Evolutionary conservation across 2,797 vertebrate species (phyloP), one percentile per base, ranked within the genome.

Genomic region (Capromys pilorides): DNA sequence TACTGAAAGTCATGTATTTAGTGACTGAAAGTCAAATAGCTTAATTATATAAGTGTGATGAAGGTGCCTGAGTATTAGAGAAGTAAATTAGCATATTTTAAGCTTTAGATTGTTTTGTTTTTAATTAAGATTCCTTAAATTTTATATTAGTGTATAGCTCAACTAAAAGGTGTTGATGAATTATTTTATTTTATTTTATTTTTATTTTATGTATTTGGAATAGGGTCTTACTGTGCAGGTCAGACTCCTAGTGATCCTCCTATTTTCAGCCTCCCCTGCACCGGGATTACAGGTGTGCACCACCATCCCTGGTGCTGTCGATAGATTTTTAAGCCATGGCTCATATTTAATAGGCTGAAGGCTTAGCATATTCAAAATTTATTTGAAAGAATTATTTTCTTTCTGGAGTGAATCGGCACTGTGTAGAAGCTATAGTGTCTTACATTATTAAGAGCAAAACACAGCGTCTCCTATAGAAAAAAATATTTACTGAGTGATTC

Each of bases 301-400:
- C 51, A 51, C 51, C 51, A 51, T 13, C 51, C 51, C 51, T 51
- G 51, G 51, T 51, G 9, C 11, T 51, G 51, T 67, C 71, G 31
- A n/a, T 51, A 66, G 36, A 39, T 71, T 86, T 88, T 86, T 49
- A 61, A 71, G 36, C 18, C 49, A 26, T 91, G 19, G 11, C 51
- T 75, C 69, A 77, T 61, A 24, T 4, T 67, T 84, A 79, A 83
- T 83, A 94, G 28, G 10, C 28, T 91, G 33, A 88, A 94, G 39
- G 49, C 18, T 79, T 86, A 75, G 0, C 31, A 18, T 16, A 86
- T n/a, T 86, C n/a, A 89, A 54, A 26, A 26, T 64, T 80, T 91
- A 86, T 49, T 88, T 79, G 71, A 62, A 93, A 59, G 88, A 87
- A 92, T 31, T 54, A 54, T 54, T 84, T 95, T 77, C 83, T 77